Evolutionary conservation across 2,797 vertebrate species (phyloP).

Genomic region (Gallinago solitaria): DNA sequence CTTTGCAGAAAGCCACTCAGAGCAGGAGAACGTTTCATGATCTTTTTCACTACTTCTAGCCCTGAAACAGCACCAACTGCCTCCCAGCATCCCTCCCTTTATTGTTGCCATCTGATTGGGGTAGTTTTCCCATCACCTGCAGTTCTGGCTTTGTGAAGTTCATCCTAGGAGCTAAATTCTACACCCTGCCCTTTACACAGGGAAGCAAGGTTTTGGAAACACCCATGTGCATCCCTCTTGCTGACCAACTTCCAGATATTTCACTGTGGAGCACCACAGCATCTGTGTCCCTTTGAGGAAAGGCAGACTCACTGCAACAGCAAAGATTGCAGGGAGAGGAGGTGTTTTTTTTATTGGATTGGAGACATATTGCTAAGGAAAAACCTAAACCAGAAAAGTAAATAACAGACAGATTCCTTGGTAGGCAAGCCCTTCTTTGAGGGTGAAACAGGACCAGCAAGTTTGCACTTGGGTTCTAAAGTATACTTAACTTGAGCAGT

Average conservation of each 20-base stretch:
- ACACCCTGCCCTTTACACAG: accelerated
- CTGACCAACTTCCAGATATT: background rate
- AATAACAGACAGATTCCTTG: background rate
- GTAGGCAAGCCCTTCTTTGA: background rate
- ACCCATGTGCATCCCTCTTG: background rate
- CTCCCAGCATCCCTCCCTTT: background rate
- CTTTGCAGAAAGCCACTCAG: background rate
- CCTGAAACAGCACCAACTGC: background rate
- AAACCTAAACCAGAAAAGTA: background rate
- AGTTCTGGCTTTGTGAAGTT: background rate
- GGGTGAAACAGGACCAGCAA: background rate
- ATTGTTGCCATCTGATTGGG: background rate
- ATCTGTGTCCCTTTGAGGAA: background rate
- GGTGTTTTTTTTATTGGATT: background rate
- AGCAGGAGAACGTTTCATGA: background rate
- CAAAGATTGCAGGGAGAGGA: background rate
- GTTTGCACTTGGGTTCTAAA: background rate
- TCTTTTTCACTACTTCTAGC: background rate
- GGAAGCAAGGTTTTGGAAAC: background rate
- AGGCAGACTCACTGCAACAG: too few species aligned
- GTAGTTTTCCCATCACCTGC: background rate
- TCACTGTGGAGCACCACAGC: accelerated
- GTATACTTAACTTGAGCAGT: background rate
- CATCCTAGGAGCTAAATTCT: background rate
- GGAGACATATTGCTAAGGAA: background rate